A percentile compares a stretch with the other conserved stretches of the same genome.
Conservation (phyloP, 2,888 invertebrate genomes). For the Nasonovia ribisnigri region DNA sequence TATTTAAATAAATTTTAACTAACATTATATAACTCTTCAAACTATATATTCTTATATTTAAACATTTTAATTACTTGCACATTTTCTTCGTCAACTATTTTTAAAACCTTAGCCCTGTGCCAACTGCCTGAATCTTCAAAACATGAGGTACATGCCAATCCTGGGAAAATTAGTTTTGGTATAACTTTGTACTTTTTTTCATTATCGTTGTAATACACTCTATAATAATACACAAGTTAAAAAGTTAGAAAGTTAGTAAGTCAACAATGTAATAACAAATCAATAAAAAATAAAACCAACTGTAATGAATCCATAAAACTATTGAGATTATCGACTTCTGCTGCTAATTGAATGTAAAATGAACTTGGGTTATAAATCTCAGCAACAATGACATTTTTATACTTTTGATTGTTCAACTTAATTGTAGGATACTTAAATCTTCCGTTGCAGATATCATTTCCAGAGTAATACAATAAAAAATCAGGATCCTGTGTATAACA, state of each 20-base stretch:
- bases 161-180: slow-evolving; percentile 7
- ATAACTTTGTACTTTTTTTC: not conserved
- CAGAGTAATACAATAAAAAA: not conserved
- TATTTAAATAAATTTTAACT: not conserved
- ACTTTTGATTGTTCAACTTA: fast-evolving
- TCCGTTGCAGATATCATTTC: not conserved
- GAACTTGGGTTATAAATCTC: slow-evolving; percentile 41
- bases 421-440: slow-evolving; percentile 3
- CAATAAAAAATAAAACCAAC: not conserved
- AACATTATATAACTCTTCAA: not conserved
- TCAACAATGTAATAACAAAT: not conserved
- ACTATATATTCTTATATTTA: not conserved
- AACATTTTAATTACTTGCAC: slow-evolving; percentile 30
- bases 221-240: not conserved
- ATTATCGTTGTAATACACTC: not conserved
- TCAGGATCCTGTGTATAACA: not conserved
- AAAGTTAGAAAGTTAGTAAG: not conserved
- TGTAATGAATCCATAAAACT: slow-evolving; percentile 31
- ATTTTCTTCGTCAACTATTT: not conserved
- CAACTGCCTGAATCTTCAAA: slow-evolving; percentile 32
- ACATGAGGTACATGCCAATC: slow-evolving; percentile 7
- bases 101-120: slow-evolving; percentile 35
- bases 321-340: not conserved
- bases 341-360: slow-evolving; percentile 20
- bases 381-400: not conserved